phyloP scores from a whole-genome alignment of 2,888 invertebrate species.

The Bhutanitis thaidina region DNA sequence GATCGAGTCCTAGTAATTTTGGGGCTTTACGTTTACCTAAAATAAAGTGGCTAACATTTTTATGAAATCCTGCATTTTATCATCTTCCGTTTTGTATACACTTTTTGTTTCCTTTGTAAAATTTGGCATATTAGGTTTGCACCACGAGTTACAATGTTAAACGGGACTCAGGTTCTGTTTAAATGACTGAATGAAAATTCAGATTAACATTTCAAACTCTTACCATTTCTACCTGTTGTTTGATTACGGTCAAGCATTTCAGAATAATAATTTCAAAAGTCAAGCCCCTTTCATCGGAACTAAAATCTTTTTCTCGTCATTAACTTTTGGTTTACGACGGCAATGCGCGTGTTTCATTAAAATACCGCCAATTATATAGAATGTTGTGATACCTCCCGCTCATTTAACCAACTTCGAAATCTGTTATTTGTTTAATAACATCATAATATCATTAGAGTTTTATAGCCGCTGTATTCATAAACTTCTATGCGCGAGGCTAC shows the following conservation, averaged over 20 bases:
- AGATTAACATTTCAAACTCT: no score
- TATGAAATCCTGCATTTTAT: no score
- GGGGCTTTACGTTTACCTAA: no score
- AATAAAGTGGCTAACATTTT: no score
- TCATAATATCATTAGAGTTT: slow-evolving; percentile 47
- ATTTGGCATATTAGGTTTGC: no score
- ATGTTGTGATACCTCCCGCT: slow-evolving; percentile 22
- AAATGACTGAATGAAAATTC: no score
- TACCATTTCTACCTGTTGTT: background rate
- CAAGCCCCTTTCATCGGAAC: background rate
- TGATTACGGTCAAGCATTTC: slow-evolving; percentile 5
- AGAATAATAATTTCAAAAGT: background rate
- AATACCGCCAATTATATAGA: slow-evolving; percentile 17
- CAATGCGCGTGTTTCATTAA: slow-evolving; percentile 18
- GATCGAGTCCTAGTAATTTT: no score
- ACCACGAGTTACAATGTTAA: no score
- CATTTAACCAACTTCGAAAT: slow-evolving; percentile 25
- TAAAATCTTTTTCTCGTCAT: slow-evolving; percentile 9
- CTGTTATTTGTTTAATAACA: slow-evolving; percentile 49
- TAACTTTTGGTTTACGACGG: slow-evolving; percentile 17
- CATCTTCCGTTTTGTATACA: no score
- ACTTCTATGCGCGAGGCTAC: slow-evolving; percentile 35
- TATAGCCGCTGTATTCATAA: slow-evolving; percentile 45
- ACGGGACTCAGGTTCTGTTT: no score
- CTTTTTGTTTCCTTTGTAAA: no score